Evolutionary conservation across 2,888 invertebrate genomes (phyloP), one percentile per base, ranked within the genome.

Genomic region (Drosophila borealis): DNA sequence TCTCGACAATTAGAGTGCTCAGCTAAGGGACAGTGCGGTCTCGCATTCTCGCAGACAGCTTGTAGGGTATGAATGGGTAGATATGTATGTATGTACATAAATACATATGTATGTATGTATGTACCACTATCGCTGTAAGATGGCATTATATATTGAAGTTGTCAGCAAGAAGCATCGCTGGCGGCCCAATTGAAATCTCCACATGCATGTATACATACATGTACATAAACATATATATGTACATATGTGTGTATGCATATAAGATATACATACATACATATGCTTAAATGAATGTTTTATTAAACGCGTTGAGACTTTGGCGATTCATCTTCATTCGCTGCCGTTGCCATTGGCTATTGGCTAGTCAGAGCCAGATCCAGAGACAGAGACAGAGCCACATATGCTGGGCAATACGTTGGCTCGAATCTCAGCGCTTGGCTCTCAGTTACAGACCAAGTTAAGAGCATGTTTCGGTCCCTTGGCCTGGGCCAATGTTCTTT

Each of bases 221-320:
- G 34, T 5, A 25, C 48, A 1, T n/a, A 10, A 50, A 14, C 19
- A n/a, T 53, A 11, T 53, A 13, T 45, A 4, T 53, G 11, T 34
- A 13, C 55, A 11, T 46, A 5, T 44, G 19, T 54, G 8, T 51
- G 6, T 4, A 6, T 33, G 25, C 21, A 42, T 71, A 41, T 13
- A 51, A 56, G 64, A 65, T 57, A 2, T 29, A 2, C 29, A 45
- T 74, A 66, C 70, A 2, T 8, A 2, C 29, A 45, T 74, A 66
- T 73, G 67, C 50, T 66, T 53, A 75, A 75, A 79, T 72, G 74
- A 75, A 78, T 78, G 79, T 79, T 78, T 77, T 78, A 78, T 78
- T 78, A 78, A 78, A 67, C 68, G 74, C 71, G 78, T 68, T 74
- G 70, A 78, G 74, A 78, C 61, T 74, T 54, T 57, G 44, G 63